A percentile compares a stretch with the other conserved stretches of the same genome.
Evolutionary conservation across 2,113 vertebrate species (phyloP).

Genomic region (Sisor rabdophorus): DNA sequence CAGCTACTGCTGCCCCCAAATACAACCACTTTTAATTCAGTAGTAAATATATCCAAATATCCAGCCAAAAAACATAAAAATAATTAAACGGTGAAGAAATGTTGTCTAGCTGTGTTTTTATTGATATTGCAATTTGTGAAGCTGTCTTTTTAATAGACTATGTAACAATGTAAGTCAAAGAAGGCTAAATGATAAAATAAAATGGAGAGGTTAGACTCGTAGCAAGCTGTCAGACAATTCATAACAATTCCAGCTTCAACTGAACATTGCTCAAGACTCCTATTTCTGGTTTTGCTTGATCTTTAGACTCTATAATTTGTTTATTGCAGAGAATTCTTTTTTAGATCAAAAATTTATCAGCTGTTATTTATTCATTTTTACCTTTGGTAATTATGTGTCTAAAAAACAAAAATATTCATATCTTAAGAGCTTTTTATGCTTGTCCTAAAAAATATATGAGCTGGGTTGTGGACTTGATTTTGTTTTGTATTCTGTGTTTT

Average conservation of each 20-base stretch:
- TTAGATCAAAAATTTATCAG: constrained; percentile 72
- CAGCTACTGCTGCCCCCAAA: too few species aligned
- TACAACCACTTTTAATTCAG: neutral
- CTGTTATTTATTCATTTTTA: constrained; percentile 73
- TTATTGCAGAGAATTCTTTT: constrained; percentile 63
- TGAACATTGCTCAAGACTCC: constrained; percentile 73
- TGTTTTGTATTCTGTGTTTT: constrained; percentile 71
- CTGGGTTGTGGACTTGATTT: constrained; percentile 65
- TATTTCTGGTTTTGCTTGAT: constrained; percentile 69
- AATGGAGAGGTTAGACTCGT: constrained; percentile 47
- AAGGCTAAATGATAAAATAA: constrained; percentile 41
- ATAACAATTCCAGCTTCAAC: constrained; percentile 67
- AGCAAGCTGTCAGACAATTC: constrained; percentile 55
- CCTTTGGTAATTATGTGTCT: constrained; percentile 71
- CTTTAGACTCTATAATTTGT: constrained; percentile 65
- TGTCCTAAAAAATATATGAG: constrained; percentile 70
- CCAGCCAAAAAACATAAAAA: too few species aligned
- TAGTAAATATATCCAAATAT: neutral
- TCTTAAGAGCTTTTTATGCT: constrained; percentile 67
- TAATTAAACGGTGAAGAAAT: too few species aligned
- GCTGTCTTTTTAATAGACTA: constrained; percentile 44
- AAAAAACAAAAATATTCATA: constrained; percentile 78
- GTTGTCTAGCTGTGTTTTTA: too few species aligned
- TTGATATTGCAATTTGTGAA: neutral
- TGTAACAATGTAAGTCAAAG: constrained; percentile 46